Percentiles rank a stretch among this genome's conserved stretches.
Evolutionary conservation across 2,797 vertebrate species (phyloP).

Genomic region (Crenichthys baileyi): DNA sequence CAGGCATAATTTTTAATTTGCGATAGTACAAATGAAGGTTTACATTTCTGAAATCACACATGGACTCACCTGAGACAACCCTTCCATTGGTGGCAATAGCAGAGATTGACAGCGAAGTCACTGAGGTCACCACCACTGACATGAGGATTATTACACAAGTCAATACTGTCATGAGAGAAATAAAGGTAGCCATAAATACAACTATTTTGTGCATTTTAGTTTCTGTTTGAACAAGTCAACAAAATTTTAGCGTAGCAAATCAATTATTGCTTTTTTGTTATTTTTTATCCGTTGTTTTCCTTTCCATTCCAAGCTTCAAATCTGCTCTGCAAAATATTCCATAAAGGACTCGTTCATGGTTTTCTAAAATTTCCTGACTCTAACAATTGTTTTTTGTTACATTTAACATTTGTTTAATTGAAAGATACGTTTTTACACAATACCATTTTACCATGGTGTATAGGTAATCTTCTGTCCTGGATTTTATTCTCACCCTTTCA

Average conservation of each 20-base stretch:
- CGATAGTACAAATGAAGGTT: neutral
- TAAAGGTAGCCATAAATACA: neutral
- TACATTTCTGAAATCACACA: neutral
- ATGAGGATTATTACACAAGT: slow-evolving; percentile 82
- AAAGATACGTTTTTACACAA: neutral
- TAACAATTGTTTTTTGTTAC: neutral
- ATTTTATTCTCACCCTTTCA: neutral
- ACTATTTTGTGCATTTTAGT: neutral
- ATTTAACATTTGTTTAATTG: no score
- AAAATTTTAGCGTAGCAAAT: neutral
- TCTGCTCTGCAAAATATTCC: neutral
- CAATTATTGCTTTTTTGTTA: neutral
- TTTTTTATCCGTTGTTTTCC: neutral
- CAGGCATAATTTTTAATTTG: neutral
- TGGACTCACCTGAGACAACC: slow-evolving; percentile 75
- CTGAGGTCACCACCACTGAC: slow-evolving; percentile 76
- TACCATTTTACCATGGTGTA: neutral
- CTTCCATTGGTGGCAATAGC: slow-evolving; percentile 83
- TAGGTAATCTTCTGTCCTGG: neutral
- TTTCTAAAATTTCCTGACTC: neutral
- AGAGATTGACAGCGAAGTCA: slow-evolving; percentile 81
- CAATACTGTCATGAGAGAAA: slow-evolving; percentile 63
- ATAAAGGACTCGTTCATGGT: neutral
- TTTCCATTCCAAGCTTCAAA: neutral
- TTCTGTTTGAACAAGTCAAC: neutral